Percentiles rank a stretch among this genome's conserved stretches.
Evolutionary conservation across 2,888 invertebrate species (phyloP).

Genomic region (Epirrita christyi): DNA sequence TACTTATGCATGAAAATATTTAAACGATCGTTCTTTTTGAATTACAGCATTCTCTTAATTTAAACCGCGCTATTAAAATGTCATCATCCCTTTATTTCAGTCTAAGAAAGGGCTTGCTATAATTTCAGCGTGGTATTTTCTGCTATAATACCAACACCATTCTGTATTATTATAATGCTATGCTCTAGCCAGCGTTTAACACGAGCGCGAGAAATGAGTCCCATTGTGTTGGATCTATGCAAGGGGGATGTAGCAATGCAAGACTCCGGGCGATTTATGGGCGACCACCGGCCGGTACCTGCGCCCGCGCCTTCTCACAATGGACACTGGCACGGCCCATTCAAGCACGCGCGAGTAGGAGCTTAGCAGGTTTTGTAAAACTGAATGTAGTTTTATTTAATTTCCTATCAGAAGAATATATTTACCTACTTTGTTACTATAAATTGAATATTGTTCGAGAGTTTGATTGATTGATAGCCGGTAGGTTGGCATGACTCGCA

Average conservation of each 20-base stretch:
- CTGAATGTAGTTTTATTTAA: conserved; percentile 20
- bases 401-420: background rate
- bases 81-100: no score
- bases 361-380: conserved; percentile 18
- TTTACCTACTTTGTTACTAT: background rate
- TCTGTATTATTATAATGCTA: no score
- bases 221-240: conserved; percentile 51
- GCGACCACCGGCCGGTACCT: conserved; percentile 59
- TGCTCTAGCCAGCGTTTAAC: conserved; percentile 45
- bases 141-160: no score
- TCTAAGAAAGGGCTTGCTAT: no score
- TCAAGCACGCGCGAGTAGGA: conserved; percentile 52
- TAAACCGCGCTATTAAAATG: background rate
- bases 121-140: no score
- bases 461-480: no score
- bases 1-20: no score
- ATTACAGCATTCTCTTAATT: background rate
- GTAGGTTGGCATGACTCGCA: no score
- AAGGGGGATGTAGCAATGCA: conserved; percentile 45
- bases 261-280: conserved; percentile 51
- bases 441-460: no score
- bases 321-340: conserved; percentile 58
- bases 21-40: no score
- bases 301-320: conserved; percentile 61
- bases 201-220: conserved; percentile 56